These are phyloP conservation scores for Meandrina meandrites DNA, from an alignment of 92 coral and sea anemone genomes.

Conservation along the genomic window DNA sequence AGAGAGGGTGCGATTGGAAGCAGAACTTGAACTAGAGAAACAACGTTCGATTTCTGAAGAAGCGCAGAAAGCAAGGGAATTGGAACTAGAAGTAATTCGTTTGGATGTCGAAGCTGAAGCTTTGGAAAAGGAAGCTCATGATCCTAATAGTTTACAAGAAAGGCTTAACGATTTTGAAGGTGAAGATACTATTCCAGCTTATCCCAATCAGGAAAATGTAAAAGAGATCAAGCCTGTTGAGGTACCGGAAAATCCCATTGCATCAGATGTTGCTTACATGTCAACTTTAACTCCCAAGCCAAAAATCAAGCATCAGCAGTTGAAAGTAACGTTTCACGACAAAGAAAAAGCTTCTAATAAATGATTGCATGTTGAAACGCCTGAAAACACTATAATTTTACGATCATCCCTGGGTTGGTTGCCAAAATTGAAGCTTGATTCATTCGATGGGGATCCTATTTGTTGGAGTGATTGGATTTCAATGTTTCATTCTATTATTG, in stretches of 20 bases:
- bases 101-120: slow-evolving; percentile 24
- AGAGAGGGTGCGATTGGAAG: slow-evolving; percentile 18
- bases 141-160: not conserved
- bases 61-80: not conserved
- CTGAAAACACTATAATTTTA: slow-evolving; percentile 3
- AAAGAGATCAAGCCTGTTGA: not conserved
- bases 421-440: slow-evolving; percentile 34
- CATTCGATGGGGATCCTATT: slow-evolving; percentile 34
- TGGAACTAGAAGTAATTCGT: slow-evolving; percentile 33
- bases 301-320: not conserved
- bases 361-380: slow-evolving; percentile 1
- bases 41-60: slow-evolving; percentile 8
- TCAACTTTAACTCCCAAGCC: slow-evolving; percentile 2
- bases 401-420: slow-evolving; percentile 27
- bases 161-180: slow-evolving; percentile 25
- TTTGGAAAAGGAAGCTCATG: not conserved
- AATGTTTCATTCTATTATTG: slow-evolving; percentile 33
- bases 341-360: not conserved
- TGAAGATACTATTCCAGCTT: not conserved
- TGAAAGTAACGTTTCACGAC: slow-evolving; percentile 3
- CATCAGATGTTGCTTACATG: not conserved
- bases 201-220: not conserved
- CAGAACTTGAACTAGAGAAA: slow-evolving; percentile 8
- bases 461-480: slow-evolving; percentile 36
- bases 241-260: not conserved